Evolutionary conservation across 2,113 vertebrate species (phyloP).

Genomic region (Fulmarus glacialis): DNA sequence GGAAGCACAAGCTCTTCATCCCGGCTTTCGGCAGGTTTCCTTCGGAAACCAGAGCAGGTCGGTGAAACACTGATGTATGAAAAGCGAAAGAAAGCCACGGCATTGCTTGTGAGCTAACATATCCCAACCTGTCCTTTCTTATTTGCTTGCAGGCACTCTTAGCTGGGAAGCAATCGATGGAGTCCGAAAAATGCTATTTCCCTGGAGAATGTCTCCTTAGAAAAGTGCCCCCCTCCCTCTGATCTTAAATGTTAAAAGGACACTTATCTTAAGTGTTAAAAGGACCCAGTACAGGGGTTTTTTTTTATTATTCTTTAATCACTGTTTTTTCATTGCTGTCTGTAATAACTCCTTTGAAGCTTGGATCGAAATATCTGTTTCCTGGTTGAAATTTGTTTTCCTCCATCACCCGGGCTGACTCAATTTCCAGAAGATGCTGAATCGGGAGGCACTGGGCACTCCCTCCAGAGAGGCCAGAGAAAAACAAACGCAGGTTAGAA

Average conservation of each 20-base stretch:
- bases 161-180: not conserved
- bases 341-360: slow-evolving; percentile 34
- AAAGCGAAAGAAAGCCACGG: not conserved
- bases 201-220: not conserved
- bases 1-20: not conserved
- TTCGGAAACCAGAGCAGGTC: not conserved
- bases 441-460: not conserved
- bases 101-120: not conserved
- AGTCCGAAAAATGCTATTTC: not conserved
- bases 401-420: not conserved
- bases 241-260: slow-evolving; percentile 1
- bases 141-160: not conserved
- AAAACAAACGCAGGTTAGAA: not conserved
- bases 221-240: not conserved
- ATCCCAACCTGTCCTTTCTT: not conserved
- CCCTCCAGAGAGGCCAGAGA: not conserved
- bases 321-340: not conserved
- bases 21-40: not conserved
- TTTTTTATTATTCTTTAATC: not conserved
- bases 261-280: not conserved
- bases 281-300: not conserved
- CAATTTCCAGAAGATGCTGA: slow-evolving; percentile 13
- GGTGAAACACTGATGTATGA: not conserved
- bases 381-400: slow-evolving; percentile 16
- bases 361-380: not conserved